Evolutionary conservation across 2,888 invertebrate genomes (phyloP).

Genomic region (Thyatira batis): DNA sequence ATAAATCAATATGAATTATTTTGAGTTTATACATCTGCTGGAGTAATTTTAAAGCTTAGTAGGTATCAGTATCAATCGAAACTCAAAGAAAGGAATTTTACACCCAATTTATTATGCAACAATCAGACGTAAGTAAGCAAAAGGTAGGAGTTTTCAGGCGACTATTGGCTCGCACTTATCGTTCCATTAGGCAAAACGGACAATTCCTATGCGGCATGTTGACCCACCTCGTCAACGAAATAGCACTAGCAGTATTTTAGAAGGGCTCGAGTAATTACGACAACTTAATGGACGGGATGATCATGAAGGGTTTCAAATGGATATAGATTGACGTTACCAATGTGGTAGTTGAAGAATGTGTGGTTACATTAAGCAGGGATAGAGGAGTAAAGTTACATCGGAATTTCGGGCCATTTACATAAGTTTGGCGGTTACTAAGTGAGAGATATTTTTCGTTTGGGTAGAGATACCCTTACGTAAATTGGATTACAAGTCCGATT

Average conservation of each 20-base stretch:
- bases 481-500: neutral
- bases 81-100: no score
- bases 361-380: slow-evolving; percentile 30
- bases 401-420: neutral
- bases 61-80: no score
- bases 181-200: slow-evolving; percentile 54
- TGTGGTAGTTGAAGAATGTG: slow-evolving; percentile 31
- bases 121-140: slow-evolving; percentile 6
- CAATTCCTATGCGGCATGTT: slow-evolving; percentile 46
- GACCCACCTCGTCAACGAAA: slow-evolving; percentile 24
- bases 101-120: slow-evolving; percentile 1
- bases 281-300: slow-evolving; percentile 40
- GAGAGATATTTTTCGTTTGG: neutral
- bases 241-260: slow-evolving; percentile 36
- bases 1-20: no score
- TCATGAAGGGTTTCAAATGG: slow-evolving; percentile 37
- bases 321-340: slow-evolving; percentile 40
- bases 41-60: no score
- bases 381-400: slow-evolving; percentile 5
- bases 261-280: slow-evolving; percentile 47
- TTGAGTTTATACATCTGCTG: no score
- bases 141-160: slow-evolving; percentile 13
- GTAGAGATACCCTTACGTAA: neutral
- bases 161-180: slow-evolving; percentile 33
- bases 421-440: neutral